These are phyloP conservation scores for Temnothorax curvispinosus DNA, from an alignment of 1,140 invertebrate genomes.

Conservation along the genomic window DNA sequence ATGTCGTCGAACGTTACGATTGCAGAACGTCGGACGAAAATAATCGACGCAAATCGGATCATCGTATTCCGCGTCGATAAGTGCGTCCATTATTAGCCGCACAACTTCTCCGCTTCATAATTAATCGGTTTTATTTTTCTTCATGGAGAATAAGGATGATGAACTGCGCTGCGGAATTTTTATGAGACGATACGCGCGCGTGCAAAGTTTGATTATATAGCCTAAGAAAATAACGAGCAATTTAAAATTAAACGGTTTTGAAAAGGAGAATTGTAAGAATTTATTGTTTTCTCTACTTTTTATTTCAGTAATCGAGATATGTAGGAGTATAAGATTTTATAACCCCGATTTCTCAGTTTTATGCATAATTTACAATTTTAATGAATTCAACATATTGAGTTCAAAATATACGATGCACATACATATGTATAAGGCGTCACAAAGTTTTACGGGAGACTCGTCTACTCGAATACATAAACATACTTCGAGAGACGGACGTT, in stretches of 20 bases:
- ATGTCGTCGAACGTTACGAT: constrained; percentile 47
- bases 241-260: background rate
- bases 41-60: constrained; percentile 45
- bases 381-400: background rate
- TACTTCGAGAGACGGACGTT: background rate
- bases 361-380: background rate
- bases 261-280: background rate
- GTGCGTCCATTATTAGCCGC: constrained; percentile 18
- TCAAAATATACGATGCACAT: background rate
- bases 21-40: constrained; percentile 51
- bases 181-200: background rate
- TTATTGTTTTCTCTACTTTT: background rate
- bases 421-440: background rate
- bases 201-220: background rate
- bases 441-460: background rate
- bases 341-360: background rate
- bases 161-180: background rate
- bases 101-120: background rate
- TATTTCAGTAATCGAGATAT: background rate
- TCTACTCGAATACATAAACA: background rate
- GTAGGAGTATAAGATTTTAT: background rate
- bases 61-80: background rate
- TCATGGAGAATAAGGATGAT: background rate
- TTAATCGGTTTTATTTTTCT: constrained; percentile 24
- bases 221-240: background rate